phyloP scores from a whole-genome alignment of 2,797 vertebrate genomes.

The Neostethus bicornis region DNA sequence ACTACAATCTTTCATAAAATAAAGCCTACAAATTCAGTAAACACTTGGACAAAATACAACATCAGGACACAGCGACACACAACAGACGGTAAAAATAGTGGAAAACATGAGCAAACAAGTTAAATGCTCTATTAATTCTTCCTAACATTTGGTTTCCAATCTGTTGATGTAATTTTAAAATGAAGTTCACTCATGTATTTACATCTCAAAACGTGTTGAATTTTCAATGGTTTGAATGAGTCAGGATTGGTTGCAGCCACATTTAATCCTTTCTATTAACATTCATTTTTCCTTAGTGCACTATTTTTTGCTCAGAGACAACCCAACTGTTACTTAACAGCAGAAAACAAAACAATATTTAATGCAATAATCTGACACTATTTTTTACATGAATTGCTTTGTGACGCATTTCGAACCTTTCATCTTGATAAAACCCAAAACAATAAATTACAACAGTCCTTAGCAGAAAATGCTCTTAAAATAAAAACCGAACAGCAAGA shows the following conservation, averaged over 20 bases:
- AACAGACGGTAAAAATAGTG: background rate
- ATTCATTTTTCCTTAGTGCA: no score
- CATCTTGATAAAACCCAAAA: background rate
- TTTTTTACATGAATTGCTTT: no score
- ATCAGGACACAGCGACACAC: background rate
- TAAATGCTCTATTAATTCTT: background rate
- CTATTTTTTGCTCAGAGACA: no score
- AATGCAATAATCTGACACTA: no score
- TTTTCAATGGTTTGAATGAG: background rate
- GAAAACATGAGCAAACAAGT: no score
- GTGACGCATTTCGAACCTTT: no score
- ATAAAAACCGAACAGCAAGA: constrained; percentile 14
- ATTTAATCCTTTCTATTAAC: background rate
- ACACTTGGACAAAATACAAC: background rate
- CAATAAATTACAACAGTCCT: background rate
- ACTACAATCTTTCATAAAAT: no score
- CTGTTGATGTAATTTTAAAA: background rate
- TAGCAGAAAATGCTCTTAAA: no score
- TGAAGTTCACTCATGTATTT: background rate
- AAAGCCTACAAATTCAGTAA: no score
- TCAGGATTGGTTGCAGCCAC: background rate
- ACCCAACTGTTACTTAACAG: no score
- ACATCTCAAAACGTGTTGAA: background rate
- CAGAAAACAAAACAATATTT: no score
- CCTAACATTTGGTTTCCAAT: background rate